Percentiles rank a stretch among this genome's conserved stretches.
These are phyloP conservation scores for Potamarius usumacintae DNA, from an alignment of 2,113 vertebrate species.

Conservation along the genomic window DNA sequence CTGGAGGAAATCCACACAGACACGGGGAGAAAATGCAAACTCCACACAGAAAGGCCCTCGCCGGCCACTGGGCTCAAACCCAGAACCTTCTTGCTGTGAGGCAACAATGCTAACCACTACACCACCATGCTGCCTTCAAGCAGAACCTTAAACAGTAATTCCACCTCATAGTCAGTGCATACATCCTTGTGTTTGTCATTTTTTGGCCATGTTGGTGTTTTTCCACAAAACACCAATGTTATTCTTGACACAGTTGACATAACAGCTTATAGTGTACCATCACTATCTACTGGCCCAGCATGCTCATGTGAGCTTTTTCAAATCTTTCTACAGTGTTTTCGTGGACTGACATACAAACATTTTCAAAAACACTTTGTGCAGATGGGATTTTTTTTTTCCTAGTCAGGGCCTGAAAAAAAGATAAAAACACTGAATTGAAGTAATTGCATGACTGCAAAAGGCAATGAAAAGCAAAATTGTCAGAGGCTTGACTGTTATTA, in stretches of 20 bases:
- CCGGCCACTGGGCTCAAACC: too few relatives aligned
- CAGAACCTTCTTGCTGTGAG: too few relatives aligned
- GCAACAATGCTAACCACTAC: too few relatives aligned
- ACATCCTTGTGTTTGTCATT: background rate
- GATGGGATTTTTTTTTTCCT: too few relatives aligned
- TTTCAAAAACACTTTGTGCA: background rate
- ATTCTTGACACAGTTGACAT: background rate
- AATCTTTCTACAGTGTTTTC: background rate
- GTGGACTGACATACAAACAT: background rate
- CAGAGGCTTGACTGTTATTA: background rate
- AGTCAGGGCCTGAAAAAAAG: background rate
- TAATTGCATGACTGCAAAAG: background rate
- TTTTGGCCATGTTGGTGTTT: background rate
- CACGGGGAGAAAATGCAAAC: too few relatives aligned
- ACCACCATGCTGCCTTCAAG: too few relatives aligned
- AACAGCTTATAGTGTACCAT: background rate
- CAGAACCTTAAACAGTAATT: too few relatives aligned
- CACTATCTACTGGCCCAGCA: background rate
- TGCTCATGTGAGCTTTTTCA: background rate
- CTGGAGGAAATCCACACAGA: too few relatives aligned
- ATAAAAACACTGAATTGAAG: background rate
- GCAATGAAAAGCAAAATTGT: conserved; percentile 3
- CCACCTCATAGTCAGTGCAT: too few relatives aligned
- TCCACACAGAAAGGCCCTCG: too few relatives aligned
- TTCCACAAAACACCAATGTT: background rate